phyloP scores from a whole-genome alignment of 1,140 invertebrate genomes.

The Drosophila dunni region DNA sequence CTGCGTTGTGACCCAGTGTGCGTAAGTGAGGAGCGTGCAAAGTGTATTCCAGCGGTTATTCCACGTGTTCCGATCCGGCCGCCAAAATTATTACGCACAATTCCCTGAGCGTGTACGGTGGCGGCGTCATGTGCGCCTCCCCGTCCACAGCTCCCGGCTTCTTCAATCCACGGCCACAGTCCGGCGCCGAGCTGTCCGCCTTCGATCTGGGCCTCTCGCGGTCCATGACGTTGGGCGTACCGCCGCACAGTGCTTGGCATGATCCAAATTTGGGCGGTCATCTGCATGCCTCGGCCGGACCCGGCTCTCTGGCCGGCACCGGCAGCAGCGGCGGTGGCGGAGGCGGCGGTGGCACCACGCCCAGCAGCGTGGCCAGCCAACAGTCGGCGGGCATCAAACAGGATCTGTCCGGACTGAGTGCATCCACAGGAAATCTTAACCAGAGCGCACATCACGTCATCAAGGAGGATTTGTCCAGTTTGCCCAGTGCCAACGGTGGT shows the following conservation, averaged over 20 bases:
- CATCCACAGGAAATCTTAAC: slow-evolving; percentile 62
- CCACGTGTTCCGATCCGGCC: slow-evolving; percentile 81
- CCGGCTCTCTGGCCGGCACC: slow-evolving; percentile 79
- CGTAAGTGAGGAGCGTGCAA: slow-evolving; percentile 54
- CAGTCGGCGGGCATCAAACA: slow-evolving; percentile 82
- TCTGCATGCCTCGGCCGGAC: slow-evolving; percentile 82
- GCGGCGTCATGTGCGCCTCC: slow-evolving; percentile 85
- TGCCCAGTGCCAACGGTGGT: slow-evolving; percentile 82
- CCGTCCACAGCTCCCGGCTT: slow-evolving; percentile 84
- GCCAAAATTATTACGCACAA: slow-evolving; percentile 85
- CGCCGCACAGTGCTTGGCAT: slow-evolving; percentile 88
- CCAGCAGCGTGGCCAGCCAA: slow-evolving; percentile 80
- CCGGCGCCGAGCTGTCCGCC: slow-evolving; percentile 83
- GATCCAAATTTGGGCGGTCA: slow-evolving; percentile 86
- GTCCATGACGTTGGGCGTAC: slow-evolving; percentile 89
- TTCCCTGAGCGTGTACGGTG: slow-evolving; percentile 84
- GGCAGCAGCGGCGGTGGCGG: slow-evolving; percentile 84
- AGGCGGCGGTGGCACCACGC: slow-evolving; percentile 74
- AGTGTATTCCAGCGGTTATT: slow-evolving; percentile 79
- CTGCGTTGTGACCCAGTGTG: slow-evolving; percentile 16
- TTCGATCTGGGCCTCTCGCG: slow-evolving; percentile 88
- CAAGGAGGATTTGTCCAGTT: slow-evolving; percentile 84
- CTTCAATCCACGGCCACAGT: slow-evolving; percentile 83
- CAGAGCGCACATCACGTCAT: slow-evolving; percentile 78
- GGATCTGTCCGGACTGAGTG: slow-evolving; percentile 69